A percentile compares a stretch with the other conserved stretches of the same genome.
Evolutionary conservation across 2,888 invertebrate species (phyloP).

Genomic region (Drosophila fungiperda): DNA sequence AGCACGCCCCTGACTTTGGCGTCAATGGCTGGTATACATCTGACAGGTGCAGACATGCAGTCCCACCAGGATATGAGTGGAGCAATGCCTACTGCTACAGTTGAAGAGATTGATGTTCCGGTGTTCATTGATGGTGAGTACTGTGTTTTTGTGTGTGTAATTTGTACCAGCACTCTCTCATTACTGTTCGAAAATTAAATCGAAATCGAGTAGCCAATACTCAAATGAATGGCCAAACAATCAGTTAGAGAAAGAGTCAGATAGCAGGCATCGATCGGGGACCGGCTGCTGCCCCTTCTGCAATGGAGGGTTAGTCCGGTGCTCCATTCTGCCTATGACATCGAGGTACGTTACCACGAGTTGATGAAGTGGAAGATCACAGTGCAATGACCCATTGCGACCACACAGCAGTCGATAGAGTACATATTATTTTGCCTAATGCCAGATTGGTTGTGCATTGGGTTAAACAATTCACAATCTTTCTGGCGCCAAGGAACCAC

Average conservation of each 20-base stretch:
- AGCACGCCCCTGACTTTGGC: slow-evolving; percentile 70
- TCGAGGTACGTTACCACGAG: slow-evolving; percentile 74
- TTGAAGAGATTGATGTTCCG: slow-evolving; percentile 84
- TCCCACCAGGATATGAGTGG: slow-evolving; percentile 83
- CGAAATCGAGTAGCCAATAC: slow-evolving; percentile 21
- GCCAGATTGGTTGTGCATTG: slow-evolving; percentile 2
- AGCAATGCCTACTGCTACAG: slow-evolving; percentile 85
- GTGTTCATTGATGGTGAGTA: slow-evolving; percentile 85
- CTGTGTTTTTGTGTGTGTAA: slow-evolving; percentile 81
- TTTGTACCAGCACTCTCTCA: slow-evolving; percentile 77
- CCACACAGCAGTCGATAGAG: slow-evolving; percentile 49
- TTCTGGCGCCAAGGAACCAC: slow-evolving; percentile 6
- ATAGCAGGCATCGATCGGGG: slow-evolving; percentile 65
- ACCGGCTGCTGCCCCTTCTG: neutral
- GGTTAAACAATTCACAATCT: neutral
- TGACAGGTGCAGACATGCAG: slow-evolving; percentile 81
- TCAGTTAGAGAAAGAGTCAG: slow-evolving; percentile 77
- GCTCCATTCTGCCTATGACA: slow-evolving; percentile 66
- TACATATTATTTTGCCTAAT: slow-evolving; percentile 11
- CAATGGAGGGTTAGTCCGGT: slow-evolving; percentile 7
- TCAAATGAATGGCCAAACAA: slow-evolving; percentile 41
- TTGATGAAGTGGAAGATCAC: slow-evolving; percentile 71
- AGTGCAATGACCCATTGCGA: slow-evolving; percentile 83
- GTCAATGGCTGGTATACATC: slow-evolving; percentile 82
- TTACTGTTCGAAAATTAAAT: slow-evolving; percentile 62